Evolutionary conservation across 2,113 vertebrate species (phyloP).

Genomic region (Corythornis vintsioides): DNA sequence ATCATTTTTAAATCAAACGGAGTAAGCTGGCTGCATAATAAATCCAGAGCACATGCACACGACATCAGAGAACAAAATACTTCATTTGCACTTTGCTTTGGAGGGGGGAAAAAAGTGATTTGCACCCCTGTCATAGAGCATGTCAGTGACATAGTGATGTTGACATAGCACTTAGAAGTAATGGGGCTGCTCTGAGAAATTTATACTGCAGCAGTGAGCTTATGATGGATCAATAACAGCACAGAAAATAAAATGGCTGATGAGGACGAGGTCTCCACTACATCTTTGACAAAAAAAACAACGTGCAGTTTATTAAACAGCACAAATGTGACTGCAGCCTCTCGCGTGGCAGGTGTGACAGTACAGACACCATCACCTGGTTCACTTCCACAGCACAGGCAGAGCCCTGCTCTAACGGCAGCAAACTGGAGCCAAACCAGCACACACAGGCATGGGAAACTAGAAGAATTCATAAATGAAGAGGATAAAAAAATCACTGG

Average conservation of each 20-base stretch:
- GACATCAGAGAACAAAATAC: not conserved
- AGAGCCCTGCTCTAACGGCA: not conserved
- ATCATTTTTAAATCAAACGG: not conserved
- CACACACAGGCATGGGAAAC: not conserved
- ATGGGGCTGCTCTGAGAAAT: not conserved
- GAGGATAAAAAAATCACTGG: not conserved
- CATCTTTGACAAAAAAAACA: not conserved
- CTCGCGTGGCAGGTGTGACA: not conserved
- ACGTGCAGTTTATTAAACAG: not conserved
- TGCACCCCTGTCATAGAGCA: not conserved
- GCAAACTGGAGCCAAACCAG: not conserved
- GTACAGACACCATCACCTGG: not conserved
- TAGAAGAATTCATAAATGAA: not conserved
- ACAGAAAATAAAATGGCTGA: slow-evolving; percentile 26
- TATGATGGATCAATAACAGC: not conserved
- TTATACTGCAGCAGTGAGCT: not conserved
- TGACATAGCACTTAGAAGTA: not conserved
- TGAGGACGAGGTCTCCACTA: not conserved
- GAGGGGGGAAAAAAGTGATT: not conserved
- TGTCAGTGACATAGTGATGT: not conserved
- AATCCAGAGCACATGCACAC: not conserved
- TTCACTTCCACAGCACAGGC: not conserved
- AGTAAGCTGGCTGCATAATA: not conserved
- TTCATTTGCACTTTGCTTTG: not conserved
- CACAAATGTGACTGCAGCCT: not conserved